Evolutionary conservation across 2,888 invertebrate species (phyloP).

Genomic region (Mermis nigrescens): DNA sequence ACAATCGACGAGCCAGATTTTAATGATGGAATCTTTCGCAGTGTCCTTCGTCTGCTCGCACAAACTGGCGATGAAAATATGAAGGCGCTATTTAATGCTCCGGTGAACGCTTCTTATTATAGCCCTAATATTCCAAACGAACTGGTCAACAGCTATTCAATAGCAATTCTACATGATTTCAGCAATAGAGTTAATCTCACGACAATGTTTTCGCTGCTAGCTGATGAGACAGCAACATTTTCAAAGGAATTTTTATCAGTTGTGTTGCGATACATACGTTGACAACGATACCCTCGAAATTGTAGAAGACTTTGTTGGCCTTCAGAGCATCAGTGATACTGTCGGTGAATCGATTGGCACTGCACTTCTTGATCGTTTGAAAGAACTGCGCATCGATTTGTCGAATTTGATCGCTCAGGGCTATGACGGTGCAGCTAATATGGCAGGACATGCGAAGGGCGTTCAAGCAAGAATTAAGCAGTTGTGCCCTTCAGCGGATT

Average conservation of each 20-base stretch:
- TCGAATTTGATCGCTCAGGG: background rate
- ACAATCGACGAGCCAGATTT: background rate
- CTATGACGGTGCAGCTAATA: background rate
- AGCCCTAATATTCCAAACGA: conserved; percentile 6
- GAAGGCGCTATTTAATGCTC: background rate
- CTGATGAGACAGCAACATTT: background rate
- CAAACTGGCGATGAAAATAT: background rate
- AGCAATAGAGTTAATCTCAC: background rate
- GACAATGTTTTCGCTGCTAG: background rate
- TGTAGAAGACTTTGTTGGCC: conserved; percentile 3
- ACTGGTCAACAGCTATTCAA: background rate
- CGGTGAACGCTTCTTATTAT: background rate
- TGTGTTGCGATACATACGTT: conserved; percentile 2
- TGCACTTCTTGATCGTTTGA: background rate
- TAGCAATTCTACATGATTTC: background rate
- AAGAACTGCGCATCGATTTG: background rate
- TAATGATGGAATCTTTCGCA: conserved; percentile 6
- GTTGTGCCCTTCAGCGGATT: background rate
- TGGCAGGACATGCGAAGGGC: background rate
- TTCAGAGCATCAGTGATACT: background rate
- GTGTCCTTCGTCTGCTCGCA: background rate
- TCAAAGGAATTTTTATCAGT: background rate
- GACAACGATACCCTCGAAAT: background rate
- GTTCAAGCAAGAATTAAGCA: background rate
- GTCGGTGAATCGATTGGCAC: background rate